Evolutionary conservation across 2,797 vertebrate genomes (phyloP), one percentile per base, ranked within the genome.

Genomic region (Perodicticus potto): DNA sequence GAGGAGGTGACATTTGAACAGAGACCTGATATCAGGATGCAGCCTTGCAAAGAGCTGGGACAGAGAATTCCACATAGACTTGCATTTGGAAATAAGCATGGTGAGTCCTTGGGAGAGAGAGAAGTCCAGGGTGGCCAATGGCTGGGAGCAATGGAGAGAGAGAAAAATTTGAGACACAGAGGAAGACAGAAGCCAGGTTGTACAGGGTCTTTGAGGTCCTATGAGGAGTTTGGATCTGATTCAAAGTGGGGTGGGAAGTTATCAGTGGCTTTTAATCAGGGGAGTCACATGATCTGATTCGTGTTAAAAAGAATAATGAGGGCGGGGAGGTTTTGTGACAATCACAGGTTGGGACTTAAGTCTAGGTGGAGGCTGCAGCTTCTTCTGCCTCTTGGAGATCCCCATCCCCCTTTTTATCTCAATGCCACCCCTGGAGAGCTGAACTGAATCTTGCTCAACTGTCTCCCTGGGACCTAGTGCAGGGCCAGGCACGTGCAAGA

Each of bases 251-350:
- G 23, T 53, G 19, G 23, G 25, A 86, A 70, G 78, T 49, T 27
- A 80, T 40, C 23, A 27, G 32, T 93, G 32, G 34, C 82, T 91
- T 95, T 96, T 82, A 49, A 76, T 57, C 70, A 78, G 29, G 19
- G 34, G 34, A 69, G 27, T 43, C 65, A 81, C 53, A 61, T 63
- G 65, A 83, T 86, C 49, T 23, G 34, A 78, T 43, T 80, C 84
- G 22, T 13, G 25, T 34, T 96, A 23, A 88, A 94, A 93, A 25
- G 85, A 81, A 45, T 87, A 65, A 45, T 13, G 63, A 55, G 49
- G 63, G 27, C 69, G 72, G 93, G 72, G 84, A 40, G 22, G 34
- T 69, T 29, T 13, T 72, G 10, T 61, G 43, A 93, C 49, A 77
- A 45, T 37, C 22, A 7, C 0, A 73, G 59, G 45, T 93, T 80